Evolutionary conservation across 2,888 invertebrate species (phyloP).

Genomic region (Malthinus seriepunctatus): DNA sequence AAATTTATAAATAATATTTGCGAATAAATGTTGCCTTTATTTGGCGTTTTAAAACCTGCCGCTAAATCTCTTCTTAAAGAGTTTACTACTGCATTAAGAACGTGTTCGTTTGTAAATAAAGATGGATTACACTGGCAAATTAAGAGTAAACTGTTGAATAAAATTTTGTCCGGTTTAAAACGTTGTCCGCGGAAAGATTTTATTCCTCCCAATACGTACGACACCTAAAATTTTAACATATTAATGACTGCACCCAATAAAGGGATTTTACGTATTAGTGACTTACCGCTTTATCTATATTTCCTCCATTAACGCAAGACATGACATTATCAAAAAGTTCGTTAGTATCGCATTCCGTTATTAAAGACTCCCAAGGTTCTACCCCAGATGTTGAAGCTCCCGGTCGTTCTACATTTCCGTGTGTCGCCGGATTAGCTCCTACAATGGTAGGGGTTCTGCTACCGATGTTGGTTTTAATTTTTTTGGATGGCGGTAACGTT

Average conservation of each 20-base stretch:
- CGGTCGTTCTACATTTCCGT: constrained; percentile 42
- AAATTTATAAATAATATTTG: constrained; percentile 85
- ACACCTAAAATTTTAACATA: constrained; percentile 55
- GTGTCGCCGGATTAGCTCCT: constrained; percentile 35
- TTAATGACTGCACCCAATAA: not conserved
- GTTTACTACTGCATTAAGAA: constrained; percentile 79
- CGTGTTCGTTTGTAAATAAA: constrained; percentile 74
- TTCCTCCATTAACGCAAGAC: constrained; percentile 75
- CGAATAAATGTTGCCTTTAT: constrained; percentile 77
- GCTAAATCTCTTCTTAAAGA: constrained; percentile 75
- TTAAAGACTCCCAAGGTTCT: constrained; percentile 73
- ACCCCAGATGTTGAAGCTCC: constrained; percentile 39
- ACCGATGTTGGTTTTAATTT: constrained; percentile 58
- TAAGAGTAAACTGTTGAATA: constrained; percentile 78
- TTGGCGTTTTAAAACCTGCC: constrained; percentile 68
- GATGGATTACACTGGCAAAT: constrained; percentile 79
- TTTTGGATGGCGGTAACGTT: constrained; percentile 64
- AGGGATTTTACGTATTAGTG: constrained; percentile 1
- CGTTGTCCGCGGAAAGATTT: constrained; percentile 76
- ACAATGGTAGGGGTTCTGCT: constrained; percentile 47
- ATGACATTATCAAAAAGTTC: constrained; percentile 77
- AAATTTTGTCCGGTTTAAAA: constrained; percentile 79
- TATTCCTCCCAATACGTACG: constrained; percentile 86
- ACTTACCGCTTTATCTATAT: constrained; percentile 75
- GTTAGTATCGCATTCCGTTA: constrained; percentile 79